Evolutionary conservation across 2,113 vertebrate genomes (phyloP), one percentile per base, ranked within the genome.

Genomic region (Gavialis gangeticus): DNA sequence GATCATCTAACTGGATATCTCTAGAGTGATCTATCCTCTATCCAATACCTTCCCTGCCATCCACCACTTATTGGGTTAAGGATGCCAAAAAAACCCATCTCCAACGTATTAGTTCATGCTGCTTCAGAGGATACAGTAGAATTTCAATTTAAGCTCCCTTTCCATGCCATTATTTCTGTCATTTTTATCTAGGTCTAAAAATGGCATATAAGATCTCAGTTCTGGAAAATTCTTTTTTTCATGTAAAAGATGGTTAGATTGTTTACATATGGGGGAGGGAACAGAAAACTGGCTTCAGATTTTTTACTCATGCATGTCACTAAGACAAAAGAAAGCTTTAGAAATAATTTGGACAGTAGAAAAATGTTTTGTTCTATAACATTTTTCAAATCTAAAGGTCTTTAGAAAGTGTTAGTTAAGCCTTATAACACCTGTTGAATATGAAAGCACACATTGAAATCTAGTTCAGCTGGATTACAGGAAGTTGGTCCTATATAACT

Each of bases 101-200:
- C 46, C 46, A 46, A 46, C 46, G 9, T 9, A 9, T 12, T 58
- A 79, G 27, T 78, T 63, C 55, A 78, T 92, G 55, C 69, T 58
- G 34, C 64, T 95, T 93, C 82, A 91, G 75, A 62, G 34, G 60
- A 84, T 92, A 75, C 94, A 82, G 91, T 91, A 54, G 22, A 66
- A 17, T 89, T 94, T 91, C 90, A n/a, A 46, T 88, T 11, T 64
- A 54, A 85, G 19, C 34, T 94, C 67, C 56, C 30, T 89, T 94
- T 94, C 77, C 0, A 0, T 90, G 90, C 91, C 86, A 76, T 10
- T 93, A 86, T 91, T 71, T 21, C 86, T 96, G n/a, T 46, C 1
- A 0, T 89, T 90, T 94, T 91, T 71, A 73, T 73, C 82, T 79
- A 25, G 37, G 37, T 19, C 28, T 84, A 75, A 91, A 67, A 25